Conservation (phyloP, 2,797 vertebrate genomes). For the Cygnus olor region DNA sequence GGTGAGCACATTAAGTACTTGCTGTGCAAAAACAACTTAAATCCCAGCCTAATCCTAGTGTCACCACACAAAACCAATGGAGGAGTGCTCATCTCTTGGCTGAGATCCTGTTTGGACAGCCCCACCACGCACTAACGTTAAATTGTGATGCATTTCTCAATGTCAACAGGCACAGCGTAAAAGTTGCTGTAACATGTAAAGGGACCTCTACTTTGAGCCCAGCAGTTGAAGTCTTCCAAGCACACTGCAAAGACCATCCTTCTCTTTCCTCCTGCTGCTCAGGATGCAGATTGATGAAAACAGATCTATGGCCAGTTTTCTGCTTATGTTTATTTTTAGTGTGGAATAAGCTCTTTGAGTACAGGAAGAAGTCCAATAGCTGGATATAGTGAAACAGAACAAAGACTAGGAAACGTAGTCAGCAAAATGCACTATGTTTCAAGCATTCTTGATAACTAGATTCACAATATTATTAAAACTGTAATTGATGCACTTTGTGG, state of each 20-base stretch:
- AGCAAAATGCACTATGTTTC: constrained; percentile 39
- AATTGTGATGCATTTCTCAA: not conserved
- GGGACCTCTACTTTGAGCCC: not conserved
- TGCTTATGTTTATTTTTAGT: not conserved
- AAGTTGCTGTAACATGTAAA: not conserved
- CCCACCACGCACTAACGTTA: not conserved
- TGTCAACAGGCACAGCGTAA: not conserved
- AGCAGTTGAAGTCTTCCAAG: not conserved
- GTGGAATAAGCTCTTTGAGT: not conserved
- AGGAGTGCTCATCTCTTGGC: not conserved
- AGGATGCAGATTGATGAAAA: not conserved
- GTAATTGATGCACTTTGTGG: constrained; percentile 49
- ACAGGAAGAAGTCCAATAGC: not conserved
- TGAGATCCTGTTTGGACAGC: not conserved
- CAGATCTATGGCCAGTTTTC: not conserved
- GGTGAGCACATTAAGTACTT: not conserved
- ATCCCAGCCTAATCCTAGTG: not conserved
- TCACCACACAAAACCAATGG: not conserved
- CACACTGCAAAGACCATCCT: not conserved
- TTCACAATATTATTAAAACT: constrained; percentile 63
- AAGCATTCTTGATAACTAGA: constrained; percentile 41
- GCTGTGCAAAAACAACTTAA: not conserved
- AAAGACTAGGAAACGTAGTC: constrained; percentile 6
- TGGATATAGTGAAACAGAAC: not conserved
- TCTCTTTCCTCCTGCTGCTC: not conserved